phyloP scores from a whole-genome alignment of 2,888 invertebrate genomes.

The Synergus gifuensis region DNA sequence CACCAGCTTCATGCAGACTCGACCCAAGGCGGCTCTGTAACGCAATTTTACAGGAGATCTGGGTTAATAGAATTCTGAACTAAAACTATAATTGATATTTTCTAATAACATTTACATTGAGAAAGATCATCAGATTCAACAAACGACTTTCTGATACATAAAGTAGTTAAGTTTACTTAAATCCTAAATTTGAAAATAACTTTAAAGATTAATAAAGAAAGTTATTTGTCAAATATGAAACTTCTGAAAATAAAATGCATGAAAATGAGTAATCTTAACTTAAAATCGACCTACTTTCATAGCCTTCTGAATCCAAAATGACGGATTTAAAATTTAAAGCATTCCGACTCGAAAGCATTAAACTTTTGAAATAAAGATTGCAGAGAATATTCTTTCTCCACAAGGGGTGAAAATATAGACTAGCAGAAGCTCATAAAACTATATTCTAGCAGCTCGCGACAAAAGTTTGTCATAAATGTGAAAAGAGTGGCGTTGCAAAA shows the following conservation, averaged over 20 bases:
- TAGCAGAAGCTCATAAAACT: constrained; percentile 12
- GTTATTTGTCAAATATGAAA: not conserved
- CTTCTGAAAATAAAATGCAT: not conserved
- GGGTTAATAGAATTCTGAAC: constrained; percentile 2
- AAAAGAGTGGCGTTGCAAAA: constrained; percentile 26
- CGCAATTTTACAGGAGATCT: constrained; percentile 46
- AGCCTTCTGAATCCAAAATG: not conserved
- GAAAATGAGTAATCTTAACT: not conserved
- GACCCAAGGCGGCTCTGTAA: constrained; percentile 87
- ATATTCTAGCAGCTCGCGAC: not conserved
- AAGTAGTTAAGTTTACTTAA: not conserved
- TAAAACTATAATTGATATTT: not conserved
- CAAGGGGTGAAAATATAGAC: not conserved
- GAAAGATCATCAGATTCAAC: not conserved
- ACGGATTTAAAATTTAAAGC: not conserved
- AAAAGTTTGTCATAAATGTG: constrained; percentile 27
- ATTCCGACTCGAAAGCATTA: not conserved
- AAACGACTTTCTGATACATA: not conserved
- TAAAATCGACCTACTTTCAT: not conserved
- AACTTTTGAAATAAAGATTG: constrained; percentile 29
- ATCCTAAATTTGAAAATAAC: too few relatives aligned
- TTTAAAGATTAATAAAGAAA: not conserved
- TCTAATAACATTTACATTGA: not conserved
- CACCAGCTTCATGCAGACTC: constrained; percentile 92
- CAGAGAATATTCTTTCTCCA: constrained; percentile 16